A percentile compares a stretch with the other conserved stretches of the same genome.
These are phyloP conservation scores for Heliconius erato DNA, from an alignment of 2,888 invertebrate genomes.

Conservation along the genomic window DNA sequence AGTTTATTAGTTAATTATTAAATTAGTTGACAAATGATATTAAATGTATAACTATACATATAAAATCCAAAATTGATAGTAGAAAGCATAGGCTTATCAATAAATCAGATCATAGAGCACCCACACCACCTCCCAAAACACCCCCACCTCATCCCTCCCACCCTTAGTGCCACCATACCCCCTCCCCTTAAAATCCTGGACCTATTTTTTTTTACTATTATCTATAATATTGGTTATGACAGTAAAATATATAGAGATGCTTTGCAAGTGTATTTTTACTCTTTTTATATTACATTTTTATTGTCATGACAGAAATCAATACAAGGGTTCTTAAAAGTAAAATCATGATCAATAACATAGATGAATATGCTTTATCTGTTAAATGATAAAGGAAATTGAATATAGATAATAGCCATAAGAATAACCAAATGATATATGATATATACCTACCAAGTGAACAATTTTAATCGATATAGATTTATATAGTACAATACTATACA, in stretches of 20 bases:
- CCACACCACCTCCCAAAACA: constrained; percentile 18
- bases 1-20: too few species aligned
- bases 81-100: constrained; percentile 1
- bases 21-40: too few species aligned
- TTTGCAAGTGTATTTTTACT: too few species aligned
- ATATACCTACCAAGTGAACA: background rate
- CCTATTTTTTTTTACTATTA: background rate
- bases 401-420: background rate
- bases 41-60: background rate
- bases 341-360: background rate
- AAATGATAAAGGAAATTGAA: background rate
- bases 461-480: constrained; percentile 15
- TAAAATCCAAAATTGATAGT: background rate
- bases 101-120: constrained; percentile 16
- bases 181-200: background rate
- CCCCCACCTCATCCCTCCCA: background rate
- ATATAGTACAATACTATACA: background rate
- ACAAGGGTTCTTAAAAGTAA: background rate
- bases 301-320: background rate
- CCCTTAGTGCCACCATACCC: background rate
- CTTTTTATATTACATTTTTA: background rate
- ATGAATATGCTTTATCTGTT: background rate
- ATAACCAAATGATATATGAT: background rate
- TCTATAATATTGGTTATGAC: background rate
- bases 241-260: background rate